These are phyloP conservation scores for Notoglanidium macrostoma DNA, from an alignment of 2,797 vertebrate genomes.

Conservation along the genomic window DNA sequence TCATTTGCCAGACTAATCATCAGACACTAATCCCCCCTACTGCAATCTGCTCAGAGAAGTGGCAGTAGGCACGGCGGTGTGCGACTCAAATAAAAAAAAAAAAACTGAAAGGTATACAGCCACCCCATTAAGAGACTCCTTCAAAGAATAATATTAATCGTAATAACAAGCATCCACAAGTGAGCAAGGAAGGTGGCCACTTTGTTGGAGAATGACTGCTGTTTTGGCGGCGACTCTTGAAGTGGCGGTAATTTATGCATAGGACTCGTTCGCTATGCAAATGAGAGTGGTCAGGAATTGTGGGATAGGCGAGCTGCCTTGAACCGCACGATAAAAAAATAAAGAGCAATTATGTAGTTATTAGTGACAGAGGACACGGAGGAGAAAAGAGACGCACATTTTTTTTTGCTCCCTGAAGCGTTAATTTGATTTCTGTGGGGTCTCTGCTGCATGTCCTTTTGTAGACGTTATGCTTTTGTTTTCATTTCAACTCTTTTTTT, in stretches of 20 bases:
- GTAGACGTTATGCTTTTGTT: conserved; percentile 66
- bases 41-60: conserved; percentile 34
- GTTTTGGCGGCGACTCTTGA: conserved; percentile 75
- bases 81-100: conserved; percentile 74
- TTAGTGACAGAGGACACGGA: conserved; percentile 74
- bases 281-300: conserved; percentile 74
- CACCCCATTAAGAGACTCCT: conserved; percentile 74
- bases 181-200: conserved; percentile 66
- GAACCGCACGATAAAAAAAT: conserved; percentile 78
- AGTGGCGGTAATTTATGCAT: conserved; percentile 85
- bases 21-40: conserved; percentile 52
- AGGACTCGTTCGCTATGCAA: conserved; percentile 83
- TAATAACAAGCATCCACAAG: conserved; percentile 75
- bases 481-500: conserved; percentile 56
- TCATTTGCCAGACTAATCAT: conserved; percentile 49
- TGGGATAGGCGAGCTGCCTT: conserved; percentile 71
- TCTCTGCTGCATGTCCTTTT: conserved; percentile 55
- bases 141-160: conserved; percentile 79
- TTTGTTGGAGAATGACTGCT: conserved; percentile 80
- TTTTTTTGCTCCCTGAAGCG: conserved; percentile 73
- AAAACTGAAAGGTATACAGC: conserved; percentile 75
- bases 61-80: conserved; percentile 42
- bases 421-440: conserved; percentile 82
- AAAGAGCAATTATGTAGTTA: conserved; percentile 85
- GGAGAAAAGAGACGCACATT: conserved; percentile 69